Base-by-base conservation (phyloP, 2,113 vertebrate genomes). In the Neolamprologus sp. region DNA sequence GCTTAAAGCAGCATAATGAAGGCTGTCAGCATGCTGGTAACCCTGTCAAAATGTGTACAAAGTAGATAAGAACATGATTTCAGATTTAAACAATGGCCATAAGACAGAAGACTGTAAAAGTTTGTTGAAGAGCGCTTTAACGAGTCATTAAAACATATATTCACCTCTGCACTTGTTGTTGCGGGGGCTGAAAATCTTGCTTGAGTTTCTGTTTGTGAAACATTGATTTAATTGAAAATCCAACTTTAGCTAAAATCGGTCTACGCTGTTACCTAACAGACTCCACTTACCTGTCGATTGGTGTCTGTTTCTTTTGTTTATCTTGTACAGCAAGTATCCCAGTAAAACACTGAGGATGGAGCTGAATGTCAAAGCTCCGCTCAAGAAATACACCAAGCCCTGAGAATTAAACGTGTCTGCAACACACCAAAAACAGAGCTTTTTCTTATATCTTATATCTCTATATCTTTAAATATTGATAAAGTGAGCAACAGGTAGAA, bases 401-500 rank as follows among this genome's bases (percentile, higher is more conserved):
- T 1, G 17, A 35, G 60, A 45, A 7, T 53, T 4, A 0, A 1
- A 4, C 0, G 9, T 4, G 5, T 11, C 84, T 83, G 7, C 5
- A 55, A 37, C 1, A 35, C 30, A n/a, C 1, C 30, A 65, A 1
- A n/a, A 71, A 14, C 0, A 23, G 11, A 16, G 3, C 12, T 21
- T 1, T 37, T 40, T 10, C 0, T 49, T 49, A 0, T 26, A 26
- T 26, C 23, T 2, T 26, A 26, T 26, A 26, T 26, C 23, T 1
- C 23, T 57, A 28, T 8, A 30, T 28, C 0, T 58, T 9, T 14
- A 0, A 58, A 0, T 58, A 2, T 0, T 23, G 19, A 5, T 19
- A 4, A 12, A 40, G 1, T 0, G 40, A 40, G 40, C 0, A 12
- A 40, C 37, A 9, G 35, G 35, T 35, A 35, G 35, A 35, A 35